phyloP scores from a whole-genome alignment of 2,113 vertebrate genomes.

The Oreochromis tanganicae region DNA sequence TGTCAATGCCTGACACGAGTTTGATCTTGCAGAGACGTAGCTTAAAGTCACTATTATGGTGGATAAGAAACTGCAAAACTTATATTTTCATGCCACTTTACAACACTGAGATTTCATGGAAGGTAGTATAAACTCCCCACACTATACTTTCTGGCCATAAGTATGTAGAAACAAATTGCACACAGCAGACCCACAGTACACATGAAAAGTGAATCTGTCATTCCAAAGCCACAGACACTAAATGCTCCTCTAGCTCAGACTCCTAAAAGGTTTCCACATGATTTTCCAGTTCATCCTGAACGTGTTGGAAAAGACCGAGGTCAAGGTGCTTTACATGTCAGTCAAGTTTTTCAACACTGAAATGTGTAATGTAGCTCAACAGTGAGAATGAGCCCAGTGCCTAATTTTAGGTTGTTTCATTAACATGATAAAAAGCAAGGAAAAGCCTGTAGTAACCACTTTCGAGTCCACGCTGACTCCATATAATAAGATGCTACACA shows the following conservation, averaged over 20 bases:
- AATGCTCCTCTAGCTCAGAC: not conserved
- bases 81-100: not conserved
- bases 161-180: not conserved
- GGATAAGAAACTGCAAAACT: not conserved
- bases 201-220: not conserved
- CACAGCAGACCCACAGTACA: not conserved
- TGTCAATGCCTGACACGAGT: not conserved
- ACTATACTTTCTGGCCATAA: not conserved
- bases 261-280: not conserved
- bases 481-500: not conserved
- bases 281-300: not conserved
- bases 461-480: not conserved
- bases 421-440: not conserved
- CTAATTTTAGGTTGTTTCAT: not conserved
- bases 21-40: not conserved
- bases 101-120: not conserved
- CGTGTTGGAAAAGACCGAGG: not conserved
- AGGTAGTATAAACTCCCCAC: not conserved
- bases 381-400: not conserved
- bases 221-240: not conserved
- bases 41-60: not conserved
- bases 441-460: not conserved
- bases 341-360: not conserved
- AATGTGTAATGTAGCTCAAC: not conserved
- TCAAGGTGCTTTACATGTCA: not conserved